Base-by-base conservation (phyloP, 2,888 invertebrate genomes). In the Troides aeacus region DNA sequence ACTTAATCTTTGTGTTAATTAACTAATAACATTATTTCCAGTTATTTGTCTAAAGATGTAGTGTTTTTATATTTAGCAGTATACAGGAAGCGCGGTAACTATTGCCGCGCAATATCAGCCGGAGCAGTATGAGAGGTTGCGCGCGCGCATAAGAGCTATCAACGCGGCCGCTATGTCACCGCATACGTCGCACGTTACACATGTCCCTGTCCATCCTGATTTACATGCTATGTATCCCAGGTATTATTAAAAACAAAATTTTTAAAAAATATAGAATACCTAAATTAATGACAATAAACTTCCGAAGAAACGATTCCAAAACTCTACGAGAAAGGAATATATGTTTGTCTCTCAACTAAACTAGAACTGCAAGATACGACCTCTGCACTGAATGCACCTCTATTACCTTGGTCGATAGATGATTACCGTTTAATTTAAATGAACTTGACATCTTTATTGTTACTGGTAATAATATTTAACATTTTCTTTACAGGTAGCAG, bases 41-140 rank as follows among this genome's bases (percentile, higher is more conserved):
- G 6, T 4, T n/a, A 7, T n/a, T 53, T n/a, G 4, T n/a, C 18
- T 53, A 6, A 7, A 53, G 3, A 5, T 23, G 59, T 50, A 64
- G 68, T 15, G 63, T 36, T 72, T 8, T n/a, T 56, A 10, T 36
- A 23, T 66, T 12, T 39, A 81, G 81, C 87, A 93, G 81, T 93
- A 93, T 78, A 91, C 92, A 2, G 92, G 93, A 2, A 83, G 84
- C 17, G 85, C 92, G 5, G 93, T 93, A 24, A 87, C 88, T n/a
- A 89, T 93, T 79, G 92, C 90, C 5, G 93, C 93, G 39, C 93
- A 93, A 76, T 93, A 92, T 75, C 93, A 93, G 72, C 93, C 93
- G 0, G 93, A 93, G 72, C 92, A 93, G 69, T 93, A 93, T 75
- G 90, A 91, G 75, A 78, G 90, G 36, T 75, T 93, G 74, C 90